Evolutionary conservation across 92 coral and sea anemone species (phyloP).

Genomic region (Bergia sp.): DNA sequence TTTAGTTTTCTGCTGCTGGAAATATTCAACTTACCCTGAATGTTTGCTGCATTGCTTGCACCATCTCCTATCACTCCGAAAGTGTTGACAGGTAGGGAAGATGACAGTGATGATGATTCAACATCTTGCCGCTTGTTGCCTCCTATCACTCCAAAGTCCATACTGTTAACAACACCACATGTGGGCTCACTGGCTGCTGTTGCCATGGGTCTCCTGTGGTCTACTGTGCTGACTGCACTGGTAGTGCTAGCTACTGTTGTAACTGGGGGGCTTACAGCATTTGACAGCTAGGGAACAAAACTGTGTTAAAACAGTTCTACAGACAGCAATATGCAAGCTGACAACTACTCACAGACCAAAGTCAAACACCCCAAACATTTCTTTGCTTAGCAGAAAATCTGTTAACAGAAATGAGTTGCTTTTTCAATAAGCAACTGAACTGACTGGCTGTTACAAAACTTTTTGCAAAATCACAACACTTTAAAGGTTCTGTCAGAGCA

Average conservation of each 20-base stretch:
- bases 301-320: background rate
- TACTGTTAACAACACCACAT: slow-evolving; percentile 29
- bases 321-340: background rate
- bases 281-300: slow-evolving; percentile 21
- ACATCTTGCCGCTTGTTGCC: slow-evolving; percentile 40
- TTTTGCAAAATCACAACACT: no score
- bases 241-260: slow-evolving; percentile 81
- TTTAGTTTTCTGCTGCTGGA: background rate
- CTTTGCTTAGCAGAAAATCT: no score
- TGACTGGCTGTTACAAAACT: no score
- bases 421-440: no score
- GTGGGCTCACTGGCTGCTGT: slow-evolving; percentile 54
- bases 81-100: slow-evolving; percentile 41
- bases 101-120: background rate
- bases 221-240: slow-evolving; percentile 73
- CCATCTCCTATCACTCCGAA: slow-evolving; percentile 89
- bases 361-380: no score
- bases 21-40: slow-evolving; percentile 55
- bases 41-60: slow-evolving; percentile 53
- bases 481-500: no score
- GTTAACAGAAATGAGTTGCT: no score
- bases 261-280: slow-evolving; percentile 48
- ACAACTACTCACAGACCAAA: no score
- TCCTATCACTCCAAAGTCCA: slow-evolving; percentile 64
- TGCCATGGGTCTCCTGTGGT: slow-evolving; percentile 54